phyloP scores from a whole-genome alignment of 2,888 invertebrate species.

The Neoascia interrupta region DNA sequence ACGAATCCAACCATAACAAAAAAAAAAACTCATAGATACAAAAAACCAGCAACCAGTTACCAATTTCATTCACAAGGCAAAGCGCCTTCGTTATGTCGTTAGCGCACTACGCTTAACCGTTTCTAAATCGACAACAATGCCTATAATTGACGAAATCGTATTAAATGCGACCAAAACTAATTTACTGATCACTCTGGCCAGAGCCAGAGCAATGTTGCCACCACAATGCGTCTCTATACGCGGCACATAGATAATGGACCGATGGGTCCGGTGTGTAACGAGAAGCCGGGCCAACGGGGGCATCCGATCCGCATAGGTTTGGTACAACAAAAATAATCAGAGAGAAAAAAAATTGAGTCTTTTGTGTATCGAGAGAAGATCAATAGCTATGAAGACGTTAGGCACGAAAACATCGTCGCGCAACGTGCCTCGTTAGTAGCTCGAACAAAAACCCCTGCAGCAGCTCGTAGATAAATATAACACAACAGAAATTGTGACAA shows the following conservation, averaged over 20 bases:
- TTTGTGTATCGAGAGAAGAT: conserved; percentile 26
- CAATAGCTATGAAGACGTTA: conserved; percentile 44
- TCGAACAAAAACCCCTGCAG: not conserved
- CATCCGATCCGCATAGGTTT: conserved; percentile 18
- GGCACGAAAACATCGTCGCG: conserved; percentile 32
- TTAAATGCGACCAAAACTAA: conserved; percentile 57
- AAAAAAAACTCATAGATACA: too few species aligned
- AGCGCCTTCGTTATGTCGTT: too few species aligned
- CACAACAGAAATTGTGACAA: conserved; percentile 35
- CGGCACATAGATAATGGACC: conserved; percentile 4
- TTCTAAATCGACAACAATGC: conserved; percentile 44
- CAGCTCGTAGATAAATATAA: conserved; percentile 1
- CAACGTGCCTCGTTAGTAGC: conserved; percentile 46
- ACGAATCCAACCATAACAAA: too few species aligned
- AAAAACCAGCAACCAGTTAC: too few species aligned
- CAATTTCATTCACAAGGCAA: too few species aligned
- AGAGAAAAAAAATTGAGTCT: not conserved
- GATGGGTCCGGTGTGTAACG: not conserved
- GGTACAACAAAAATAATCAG: not conserved
- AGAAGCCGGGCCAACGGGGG: not conserved
- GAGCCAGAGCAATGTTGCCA: too few species aligned
- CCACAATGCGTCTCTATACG: conserved; percentile 38
- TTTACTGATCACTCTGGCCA: conserved; percentile 48
- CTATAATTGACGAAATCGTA: conserved; percentile 55
- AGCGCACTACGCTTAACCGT: too few species aligned